Conservation (phyloP, 2,113 vertebrate species). For the Salminus brasiliensis region DNA sequence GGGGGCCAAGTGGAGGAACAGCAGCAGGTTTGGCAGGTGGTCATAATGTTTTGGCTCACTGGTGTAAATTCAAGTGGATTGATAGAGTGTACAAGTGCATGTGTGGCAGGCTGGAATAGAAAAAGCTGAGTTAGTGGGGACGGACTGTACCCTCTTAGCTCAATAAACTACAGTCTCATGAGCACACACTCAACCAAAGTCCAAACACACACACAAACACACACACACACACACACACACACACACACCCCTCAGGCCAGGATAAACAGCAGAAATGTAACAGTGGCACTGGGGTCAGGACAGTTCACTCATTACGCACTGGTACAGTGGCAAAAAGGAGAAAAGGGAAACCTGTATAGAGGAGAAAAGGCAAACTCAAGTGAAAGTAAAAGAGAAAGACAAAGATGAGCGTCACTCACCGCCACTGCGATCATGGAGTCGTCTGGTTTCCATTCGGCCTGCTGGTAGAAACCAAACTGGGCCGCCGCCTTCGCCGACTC, state of each 20-base stretch:
- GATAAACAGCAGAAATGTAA: too few species aligned
- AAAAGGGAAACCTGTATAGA: neutral
- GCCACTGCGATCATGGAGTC: slow-evolving; percentile 94
- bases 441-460: slow-evolving; percentile 92
- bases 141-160: neutral
- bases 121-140: too few species aligned
- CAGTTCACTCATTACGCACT: neutral
- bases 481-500: slow-evolving; percentile 87
- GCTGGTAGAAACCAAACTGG: slow-evolving; percentile 91
- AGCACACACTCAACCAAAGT: neutral
- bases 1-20: too few species aligned
- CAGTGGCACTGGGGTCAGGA: neutral
- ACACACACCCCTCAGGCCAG: neutral
- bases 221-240: neutral
- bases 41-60: too few species aligned
- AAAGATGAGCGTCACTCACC: slow-evolving; percentile 77
- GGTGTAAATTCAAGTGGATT: too few species aligned
- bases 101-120: too few species aligned
- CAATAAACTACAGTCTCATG: too few species aligned
- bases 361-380: neutral
- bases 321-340: neutral
- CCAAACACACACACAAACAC: neutral
- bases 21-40: too few species aligned
- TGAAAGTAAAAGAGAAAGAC: neutral
- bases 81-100: too few species aligned